phyloP scores from a whole-genome alignment of 2,888 invertebrate genomes.

The Chloroclysta siterata region DNA sequence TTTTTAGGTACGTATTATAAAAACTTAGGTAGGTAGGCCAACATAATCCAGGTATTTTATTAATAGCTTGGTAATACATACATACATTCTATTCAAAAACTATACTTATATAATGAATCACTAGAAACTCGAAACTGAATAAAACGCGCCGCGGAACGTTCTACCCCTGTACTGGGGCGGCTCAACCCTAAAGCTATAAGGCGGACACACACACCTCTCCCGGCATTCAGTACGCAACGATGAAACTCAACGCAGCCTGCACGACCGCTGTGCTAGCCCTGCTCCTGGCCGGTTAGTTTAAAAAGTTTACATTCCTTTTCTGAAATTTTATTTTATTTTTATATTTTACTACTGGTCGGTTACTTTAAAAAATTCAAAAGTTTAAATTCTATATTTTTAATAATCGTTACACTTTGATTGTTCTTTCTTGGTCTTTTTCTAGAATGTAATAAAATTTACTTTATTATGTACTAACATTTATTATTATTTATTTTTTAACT shows the following conservation, averaged over 20 bases:
- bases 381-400: neutral
- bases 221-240: constrained; percentile 68
- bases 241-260: constrained; percentile 64
- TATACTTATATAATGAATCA: neutral
- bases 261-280: constrained; percentile 62
- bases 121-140: neutral
- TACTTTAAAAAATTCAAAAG: neutral
- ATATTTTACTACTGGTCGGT: neutral
- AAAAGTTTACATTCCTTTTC: constrained; percentile 47
- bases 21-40: too few species aligned
- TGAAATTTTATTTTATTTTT: constrained; percentile 4
- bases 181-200: constrained; percentile 65
- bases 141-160: constrained; percentile 40
- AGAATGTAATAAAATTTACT: too few species aligned
- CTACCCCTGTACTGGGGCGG: constrained; percentile 54
- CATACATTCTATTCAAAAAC: neutral
- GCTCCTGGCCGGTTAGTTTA: constrained; percentile 70
- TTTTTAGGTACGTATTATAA: too few species aligned
- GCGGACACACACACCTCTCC: constrained; percentile 51
- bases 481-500: neutral
- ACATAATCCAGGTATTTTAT: too few species aligned
- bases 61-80: neutral
- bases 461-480: too few species aligned
- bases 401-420: neutral
- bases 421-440: neutral